These are phyloP conservation scores for Hydrocynus forskahlii DNA, from an alignment of 2,797 vertebrate genomes.

Conservation along the genomic window DNA sequence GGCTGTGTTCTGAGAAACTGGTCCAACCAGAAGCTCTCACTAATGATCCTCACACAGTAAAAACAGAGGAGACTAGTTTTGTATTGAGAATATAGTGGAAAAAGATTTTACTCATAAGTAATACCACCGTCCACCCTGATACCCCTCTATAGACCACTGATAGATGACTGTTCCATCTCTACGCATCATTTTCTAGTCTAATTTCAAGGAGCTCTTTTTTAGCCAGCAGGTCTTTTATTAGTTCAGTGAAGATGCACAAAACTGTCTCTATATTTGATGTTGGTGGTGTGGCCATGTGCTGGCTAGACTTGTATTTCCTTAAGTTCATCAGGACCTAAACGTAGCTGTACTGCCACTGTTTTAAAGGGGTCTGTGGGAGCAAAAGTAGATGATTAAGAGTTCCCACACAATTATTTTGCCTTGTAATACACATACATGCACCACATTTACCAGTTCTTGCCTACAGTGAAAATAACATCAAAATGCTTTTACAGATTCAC, in stretches of 20 bases:
- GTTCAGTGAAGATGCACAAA: not conserved
- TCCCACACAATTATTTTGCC: conserved; percentile 27
- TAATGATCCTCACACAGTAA: conserved; percentile 38
- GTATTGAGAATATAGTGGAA: not conserved
- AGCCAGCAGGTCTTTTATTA: too few relatives aligned
- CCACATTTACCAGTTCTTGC: not conserved
- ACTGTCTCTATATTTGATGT: not conserved
- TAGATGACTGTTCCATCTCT: not conserved
- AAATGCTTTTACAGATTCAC: too few relatives aligned
- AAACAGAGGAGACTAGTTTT: not conserved
- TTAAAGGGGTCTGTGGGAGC: not conserved
- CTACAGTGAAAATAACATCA: not conserved
- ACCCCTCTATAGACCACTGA: conserved; percentile 30
- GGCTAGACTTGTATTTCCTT: not conserved
- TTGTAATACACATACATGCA: not conserved
- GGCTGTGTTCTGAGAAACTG: conserved; percentile 15
- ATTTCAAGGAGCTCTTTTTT: conserved; percentile 15
- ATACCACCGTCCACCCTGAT: conserved; percentile 2
- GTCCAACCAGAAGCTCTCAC: conserved; percentile 23
- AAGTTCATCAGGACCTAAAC: not conserved
- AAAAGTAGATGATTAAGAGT: conserved; percentile 22
- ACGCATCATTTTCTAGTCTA: not conserved
- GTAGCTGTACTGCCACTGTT: not conserved
- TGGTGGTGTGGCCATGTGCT: not conserved
- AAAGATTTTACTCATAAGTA: conserved; percentile 26